Evolutionary conservation across 1,140 invertebrate genomes (phyloP), one percentile per base, ranked within the genome.

Genomic region (Drosophila serrata): DNA sequence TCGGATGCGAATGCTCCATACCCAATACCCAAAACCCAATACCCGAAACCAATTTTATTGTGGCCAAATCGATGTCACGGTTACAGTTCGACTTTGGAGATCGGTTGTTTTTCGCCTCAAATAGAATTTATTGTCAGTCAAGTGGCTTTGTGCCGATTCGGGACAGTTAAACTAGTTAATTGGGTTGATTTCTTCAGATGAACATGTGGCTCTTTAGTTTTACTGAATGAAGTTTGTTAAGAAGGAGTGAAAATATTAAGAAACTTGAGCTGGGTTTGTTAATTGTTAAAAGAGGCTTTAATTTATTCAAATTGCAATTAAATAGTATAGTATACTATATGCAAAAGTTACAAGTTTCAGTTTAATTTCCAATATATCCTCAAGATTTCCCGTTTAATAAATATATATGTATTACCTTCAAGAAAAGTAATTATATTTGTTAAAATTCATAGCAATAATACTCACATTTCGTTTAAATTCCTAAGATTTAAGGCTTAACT

Each of bases 11-110:
- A 53, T 76, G 74, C 40, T 39, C 48, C 31, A 68, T 49, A 45
- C 51, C 51, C 33, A 74, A 67, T 67, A 31, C 37, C 48, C 31
- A 73, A 62, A 3, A 24, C 24, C 24, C 24, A 69, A 65, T 62
- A 27, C 33, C 59, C 43, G 35, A 37, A 57, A 37, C 63, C 75
- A 77, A 77, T 77, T 77, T 76, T 68, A 76, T 77, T 77, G 74
- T 77, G 75, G 53, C 55, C 42, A 65, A 81, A 87, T 75, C 72
- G 73, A 88, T 86, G 82, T 86, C 82, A 72, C 74, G 29, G 70
- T 43, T 57, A 49, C 37, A 73, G 43, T 60, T 61, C 43, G 33
- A 69, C 15, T 68, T 24, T 24, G 24, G 4, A 69, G 68, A 17
- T 31, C 17, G 17, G 35, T 31, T 69, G n/a, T 53, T 51, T 51